Conservation (phyloP, 2,888 invertebrate genomes). For the Cremastobaeus sp. region DNA sequence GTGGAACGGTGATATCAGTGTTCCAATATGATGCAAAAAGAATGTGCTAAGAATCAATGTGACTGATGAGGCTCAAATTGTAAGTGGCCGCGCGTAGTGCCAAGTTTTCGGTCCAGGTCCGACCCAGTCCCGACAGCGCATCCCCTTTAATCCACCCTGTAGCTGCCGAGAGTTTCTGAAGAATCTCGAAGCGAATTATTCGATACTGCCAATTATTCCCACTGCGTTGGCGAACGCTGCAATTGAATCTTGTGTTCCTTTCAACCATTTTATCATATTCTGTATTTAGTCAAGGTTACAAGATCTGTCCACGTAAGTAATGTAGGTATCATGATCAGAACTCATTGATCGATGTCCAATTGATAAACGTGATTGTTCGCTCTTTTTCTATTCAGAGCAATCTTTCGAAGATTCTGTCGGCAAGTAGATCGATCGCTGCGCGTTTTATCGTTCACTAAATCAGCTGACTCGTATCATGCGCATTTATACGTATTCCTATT, state of each 20-base stretch:
- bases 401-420: constrained; percentile 15
- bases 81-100: constrained; percentile 67
- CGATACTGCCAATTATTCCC: constrained; percentile 42
- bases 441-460: constrained; percentile 52
- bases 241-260: too few relatives aligned
- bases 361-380: too few relatives aligned
- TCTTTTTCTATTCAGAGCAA: too few relatives aligned
- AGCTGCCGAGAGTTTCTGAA: constrained; percentile 3
- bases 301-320: neutral
- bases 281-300: constrained; percentile 2
- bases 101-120: constrained; percentile 1
- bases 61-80: constrained; percentile 76
- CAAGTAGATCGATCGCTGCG: constrained; percentile 34
- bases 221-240: too few relatives aligned
- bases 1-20: constrained; percentile 12
- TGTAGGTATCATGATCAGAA: neutral
- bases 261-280: too few relatives aligned
- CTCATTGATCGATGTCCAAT: constrained; percentile 7
- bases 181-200: constrained; percentile 23
- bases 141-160: constrained; percentile 27
- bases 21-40: constrained; percentile 72
- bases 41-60: constrained; percentile 73
- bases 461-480: constrained; percentile 54
- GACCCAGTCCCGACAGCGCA: neutral
- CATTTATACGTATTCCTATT: constrained; percentile 45